Evolutionary conservation across 2,888 invertebrate genomes (phyloP), one percentile per base, ranked within the genome.

Genomic region (Hyppa rectilinea): DNA sequence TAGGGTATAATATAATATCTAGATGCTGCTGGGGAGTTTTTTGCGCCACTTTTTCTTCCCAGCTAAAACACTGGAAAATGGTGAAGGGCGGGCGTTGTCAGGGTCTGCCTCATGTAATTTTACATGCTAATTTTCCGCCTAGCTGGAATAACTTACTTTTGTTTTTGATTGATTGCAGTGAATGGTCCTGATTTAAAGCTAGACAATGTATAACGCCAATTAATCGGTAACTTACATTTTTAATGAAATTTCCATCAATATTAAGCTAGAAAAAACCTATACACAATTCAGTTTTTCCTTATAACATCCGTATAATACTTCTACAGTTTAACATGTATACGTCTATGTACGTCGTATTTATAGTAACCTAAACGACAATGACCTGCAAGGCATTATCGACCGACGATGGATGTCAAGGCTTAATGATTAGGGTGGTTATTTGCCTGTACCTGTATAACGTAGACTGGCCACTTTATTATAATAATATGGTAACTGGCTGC

Each of bases 321-420:
- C n/a, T 61, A 49, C 7, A 61, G 12, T 20, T 4, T 2, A 53
- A 26, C 10, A 56, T 56, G 0, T 20, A 12, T 26, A 23, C 23
- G 49, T 12, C 0, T 6, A 31, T 38, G 17, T 12, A n/a, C 47
- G 23, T 43, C 34, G 10, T 36, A 29, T 5, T 23, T 34, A 23
- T 14, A n/a, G 38, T 14, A 31, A 36, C 34, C 34, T 38, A 56
- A 43, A 74, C 31, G 75, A 76, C 75, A 73, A 75, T 75, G 73
- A 60, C 69, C 59, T 43, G 58, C 29, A 59, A 38, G 69, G 60
- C n/a, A 38, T 55, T 74, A 74, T 76, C 77, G 73, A 74, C 36
- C 76, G 47, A 45, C 36, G 36, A 40, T 31, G 31, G 53, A 74
- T 60, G 77, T 74, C 77, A 74, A 74, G 76, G 73, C n/a, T 56